Percentiles rank a stretch among this genome's conserved stretches.
phyloP scores from a whole-genome alignment of 1,140 invertebrate genomes.

The Prorops nasuta region DNA sequence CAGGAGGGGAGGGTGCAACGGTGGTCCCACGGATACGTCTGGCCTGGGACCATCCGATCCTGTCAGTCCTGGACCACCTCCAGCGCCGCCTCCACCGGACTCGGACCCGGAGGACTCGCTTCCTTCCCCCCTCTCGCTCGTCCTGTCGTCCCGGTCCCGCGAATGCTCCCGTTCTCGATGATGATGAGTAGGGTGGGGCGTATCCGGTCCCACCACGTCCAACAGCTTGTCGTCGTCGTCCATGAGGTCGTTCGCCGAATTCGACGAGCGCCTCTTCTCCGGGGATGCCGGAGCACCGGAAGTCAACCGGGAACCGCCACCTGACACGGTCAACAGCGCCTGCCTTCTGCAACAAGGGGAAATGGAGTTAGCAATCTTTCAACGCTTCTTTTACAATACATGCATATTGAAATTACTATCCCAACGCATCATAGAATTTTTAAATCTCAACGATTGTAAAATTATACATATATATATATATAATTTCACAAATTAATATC shows the following conservation, averaged over 20 bases:
- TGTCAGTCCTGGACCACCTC: slow-evolving; percentile 54
- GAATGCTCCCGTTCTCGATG: slow-evolving; percentile 52
- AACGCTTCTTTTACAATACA: neutral
- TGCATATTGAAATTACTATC: neutral
- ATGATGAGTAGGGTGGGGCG: slow-evolving; percentile 65
- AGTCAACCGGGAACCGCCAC: slow-evolving; percentile 48
- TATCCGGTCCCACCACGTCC: slow-evolving; percentile 84
- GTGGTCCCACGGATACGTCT: slow-evolving; percentile 84
- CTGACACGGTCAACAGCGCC: slow-evolving; percentile 54
- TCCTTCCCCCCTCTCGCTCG: slow-evolving; percentile 52
- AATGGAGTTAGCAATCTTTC: slow-evolving; percentile 48
- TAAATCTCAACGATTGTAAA: too few species aligned
- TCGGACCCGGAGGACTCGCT: slow-evolving; percentile 55
- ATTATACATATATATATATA: too few species aligned
- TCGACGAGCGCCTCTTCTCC: slow-evolving; percentile 66
- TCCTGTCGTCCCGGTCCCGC: slow-evolving; percentile 48
- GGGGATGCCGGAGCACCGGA: slow-evolving; percentile 69
- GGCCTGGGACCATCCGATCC: slow-evolving; percentile 70
- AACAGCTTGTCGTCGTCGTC: slow-evolving; percentile 83
- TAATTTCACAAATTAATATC: too few species aligned
- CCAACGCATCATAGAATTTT: neutral
- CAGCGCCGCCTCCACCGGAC: slow-evolving; percentile 49
- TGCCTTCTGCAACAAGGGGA: slow-evolving; percentile 67
- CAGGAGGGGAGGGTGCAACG: slow-evolving; percentile 80
- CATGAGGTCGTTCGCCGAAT: slow-evolving; percentile 59